These are phyloP conservation scores for Actias luna DNA, from an alignment of 2,888 invertebrate genomes.

Conservation along the genomic window DNA sequence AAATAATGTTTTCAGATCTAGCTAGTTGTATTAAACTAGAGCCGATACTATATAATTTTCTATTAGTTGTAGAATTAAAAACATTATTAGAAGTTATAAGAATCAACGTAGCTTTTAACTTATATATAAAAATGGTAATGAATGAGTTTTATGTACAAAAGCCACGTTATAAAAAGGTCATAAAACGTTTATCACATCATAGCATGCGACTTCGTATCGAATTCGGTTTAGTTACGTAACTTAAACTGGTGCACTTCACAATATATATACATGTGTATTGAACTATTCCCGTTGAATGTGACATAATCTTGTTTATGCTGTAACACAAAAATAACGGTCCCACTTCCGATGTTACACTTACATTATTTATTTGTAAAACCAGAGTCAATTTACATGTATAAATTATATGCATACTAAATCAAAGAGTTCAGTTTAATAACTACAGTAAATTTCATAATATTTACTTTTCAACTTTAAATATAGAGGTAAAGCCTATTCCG, in stretches of 20 bases:
- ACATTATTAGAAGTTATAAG: neutral
- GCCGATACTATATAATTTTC: no score
- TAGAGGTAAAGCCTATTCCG: neutral
- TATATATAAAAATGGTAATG: neutral
- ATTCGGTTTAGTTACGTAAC: neutral
- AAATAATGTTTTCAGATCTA: no score
- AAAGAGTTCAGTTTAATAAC: neutral
- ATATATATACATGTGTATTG: neutral
- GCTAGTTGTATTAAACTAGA: no score
- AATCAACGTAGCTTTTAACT: neutral
- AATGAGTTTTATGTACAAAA: neutral
- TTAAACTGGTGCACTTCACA: neutral
- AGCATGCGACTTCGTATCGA: constrained; percentile 1
- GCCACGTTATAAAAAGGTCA: neutral
- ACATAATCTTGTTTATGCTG: neutral
- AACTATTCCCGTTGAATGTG: neutral
- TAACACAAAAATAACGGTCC: neutral
- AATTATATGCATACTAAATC: neutral
- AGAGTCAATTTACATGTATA: neutral
- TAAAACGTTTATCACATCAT: constrained; percentile 11
- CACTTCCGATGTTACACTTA: neutral
- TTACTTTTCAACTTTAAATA: neutral
- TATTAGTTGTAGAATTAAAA: neutral
- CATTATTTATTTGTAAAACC: neutral
- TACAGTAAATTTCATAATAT: neutral